Base-by-base conservation (phyloP, 2,888 invertebrate species). In the Endotricha flammealis region DNA sequence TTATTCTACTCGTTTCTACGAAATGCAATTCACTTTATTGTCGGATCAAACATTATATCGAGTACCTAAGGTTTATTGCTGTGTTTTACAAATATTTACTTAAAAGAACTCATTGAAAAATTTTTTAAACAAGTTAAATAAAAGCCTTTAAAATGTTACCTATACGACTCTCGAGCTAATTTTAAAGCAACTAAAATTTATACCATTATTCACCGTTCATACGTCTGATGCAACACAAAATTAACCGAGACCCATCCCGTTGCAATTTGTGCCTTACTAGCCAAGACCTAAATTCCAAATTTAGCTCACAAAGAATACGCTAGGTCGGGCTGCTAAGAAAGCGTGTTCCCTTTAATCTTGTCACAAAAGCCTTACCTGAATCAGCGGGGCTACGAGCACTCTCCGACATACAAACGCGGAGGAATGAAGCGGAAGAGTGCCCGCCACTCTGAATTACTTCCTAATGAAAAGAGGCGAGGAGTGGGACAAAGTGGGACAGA, bases 281-380 rank as follows among this genome's bases (percentile, higher is more conserved):
- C 64, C 52, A 53, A 66, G 64, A 62, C 61, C 64, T 68, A 71
- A 71, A 73, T 74, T 78, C 68, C 64, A 70, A 82, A 80, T 80
- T 76, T 80, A 82, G 74, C 72, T 43, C 53, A 57, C 59, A 58
- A 58, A 72, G 67, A 74, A 73, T 67, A 57, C 58, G 53, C 53
- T 48, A 39, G 45, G 53, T 46, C 43, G 53, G 46, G 56, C 50
- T 49, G 57, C 68, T 70, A 75, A 82, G 82, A 77, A 80, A 79
- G 64, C 73, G 67, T 70, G 77, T 72, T 75, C 80, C 74, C 79
- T 85, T 85, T 83, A 85, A 85, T 85, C 80, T 82, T 71, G 81
- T 77, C 79, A 85, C 85, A 85, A 86, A 85, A 82, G 83, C 82
- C 71, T 77, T 69, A 77, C 80, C 80, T 83, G 82, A 80, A 74